phyloP scores from a whole-genome alignment of 2,797 vertebrate species.

The Sarcophilus harrisii region DNA sequence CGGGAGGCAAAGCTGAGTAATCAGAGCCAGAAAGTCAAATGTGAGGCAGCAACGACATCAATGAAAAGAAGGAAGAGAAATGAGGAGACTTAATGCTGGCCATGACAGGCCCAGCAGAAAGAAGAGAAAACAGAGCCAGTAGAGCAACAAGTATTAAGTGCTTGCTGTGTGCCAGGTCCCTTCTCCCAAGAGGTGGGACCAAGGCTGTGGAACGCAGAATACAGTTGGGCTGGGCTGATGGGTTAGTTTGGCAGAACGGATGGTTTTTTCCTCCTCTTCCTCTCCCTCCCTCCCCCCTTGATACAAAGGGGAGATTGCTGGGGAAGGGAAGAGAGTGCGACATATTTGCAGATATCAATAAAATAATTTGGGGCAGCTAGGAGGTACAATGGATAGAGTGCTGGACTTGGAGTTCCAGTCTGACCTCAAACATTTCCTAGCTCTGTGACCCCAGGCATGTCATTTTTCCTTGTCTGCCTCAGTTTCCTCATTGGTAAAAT shows the following conservation, averaged over 20 bases:
- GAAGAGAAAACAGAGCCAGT: not conserved
- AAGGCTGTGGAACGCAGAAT: not conserved
- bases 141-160: not conserved
- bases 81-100: not conserved
- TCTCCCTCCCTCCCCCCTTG: not conserved
- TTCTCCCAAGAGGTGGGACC: not conserved
- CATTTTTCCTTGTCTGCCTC: not conserved
- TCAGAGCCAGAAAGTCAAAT: not conserved
- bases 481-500: not conserved
- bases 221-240: not conserved
- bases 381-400: not conserved
- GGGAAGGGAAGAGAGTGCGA: not conserved
- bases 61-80: not conserved
- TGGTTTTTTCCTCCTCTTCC: not conserved
- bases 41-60: not conserved
- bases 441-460: no score
- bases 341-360: not conserved
- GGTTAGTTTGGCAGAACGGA: not conserved
- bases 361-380: not conserved
- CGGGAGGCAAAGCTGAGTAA: not conserved
- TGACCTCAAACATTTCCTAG: not conserved
- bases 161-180: not conserved
- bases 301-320: not conserved
- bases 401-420: not conserved
- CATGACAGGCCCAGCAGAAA: not conserved